Evolutionary conservation across 2,113 vertebrate genomes (phyloP).

Genomic region (Lucifuga dentata): DNA sequence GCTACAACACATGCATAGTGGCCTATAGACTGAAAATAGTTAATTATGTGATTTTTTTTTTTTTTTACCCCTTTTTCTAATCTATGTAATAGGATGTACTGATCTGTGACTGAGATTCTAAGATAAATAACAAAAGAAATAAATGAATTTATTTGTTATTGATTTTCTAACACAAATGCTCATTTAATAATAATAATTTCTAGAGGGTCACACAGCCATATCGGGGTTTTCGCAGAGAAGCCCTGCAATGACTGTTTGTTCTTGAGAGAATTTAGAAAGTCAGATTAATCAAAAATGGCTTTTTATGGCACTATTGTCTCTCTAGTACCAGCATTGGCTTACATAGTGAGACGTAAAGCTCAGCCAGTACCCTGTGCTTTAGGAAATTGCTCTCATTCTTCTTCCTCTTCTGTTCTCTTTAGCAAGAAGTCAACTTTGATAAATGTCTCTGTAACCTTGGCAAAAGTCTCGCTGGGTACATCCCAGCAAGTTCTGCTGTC

Average conservation of each 20-base stretch:
- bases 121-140: slow-evolving; percentile 3
- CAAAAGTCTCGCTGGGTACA: slow-evolving; percentile 61
- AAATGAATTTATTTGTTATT: slow-evolving; percentile 18
- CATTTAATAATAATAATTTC: not conserved
- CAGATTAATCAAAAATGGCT: slow-evolving; percentile 4
- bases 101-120: slow-evolving; percentile 13
- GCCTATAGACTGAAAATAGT: slow-evolving; percentile 3
- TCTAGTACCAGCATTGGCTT: not conserved
- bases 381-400: slow-evolving; percentile 37
- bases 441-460: slow-evolving; percentile 70
- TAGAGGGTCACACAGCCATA: not conserved
- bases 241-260: slow-evolving; percentile 1
- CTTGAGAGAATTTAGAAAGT: slow-evolving; percentile 7
- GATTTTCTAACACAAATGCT: slow-evolving; percentile 25
- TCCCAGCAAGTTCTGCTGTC: slow-evolving; percentile 57
- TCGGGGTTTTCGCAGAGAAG: slow-evolving; percentile 7
- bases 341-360: slow-evolving; percentile 15
- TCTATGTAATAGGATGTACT: not conserved
- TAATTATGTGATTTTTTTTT: slow-evolving; percentile 6
- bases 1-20: slow-evolving; percentile 9
- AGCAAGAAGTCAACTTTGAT: slow-evolving; percentile 49
- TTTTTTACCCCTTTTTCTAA: not conserved
- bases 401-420: slow-evolving; percentile 46
- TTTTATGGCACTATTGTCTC: not conserved
- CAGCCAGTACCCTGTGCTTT: slow-evolving; percentile 25